These are phyloP conservation scores for Danaus melanippus DNA, from an alignment of 1,140 invertebrate species.

Conservation along the genomic window DNA sequence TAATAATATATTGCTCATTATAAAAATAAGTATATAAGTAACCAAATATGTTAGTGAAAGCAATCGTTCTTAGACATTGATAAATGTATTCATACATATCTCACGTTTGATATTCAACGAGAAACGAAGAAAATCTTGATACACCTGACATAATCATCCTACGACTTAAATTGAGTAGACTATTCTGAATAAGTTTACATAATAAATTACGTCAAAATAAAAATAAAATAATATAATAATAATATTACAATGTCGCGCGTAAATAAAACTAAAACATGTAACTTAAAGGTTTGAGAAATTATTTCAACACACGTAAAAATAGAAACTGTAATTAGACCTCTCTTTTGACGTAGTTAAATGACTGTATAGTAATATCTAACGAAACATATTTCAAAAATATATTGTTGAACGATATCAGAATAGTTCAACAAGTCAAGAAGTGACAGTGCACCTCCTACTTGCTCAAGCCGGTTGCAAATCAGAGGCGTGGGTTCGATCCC, in stretches of 20 bases:
- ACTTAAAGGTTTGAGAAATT: no score
- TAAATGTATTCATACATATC: slow-evolving; percentile 39
- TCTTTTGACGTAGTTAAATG: no score
- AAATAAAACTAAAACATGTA: no score
- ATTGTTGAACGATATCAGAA: slow-evolving; percentile 18
- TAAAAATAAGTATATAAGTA: no score
- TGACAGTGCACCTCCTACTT: slow-evolving; percentile 42
- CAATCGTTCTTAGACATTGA: slow-evolving; percentile 24
- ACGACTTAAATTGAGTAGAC: slow-evolving; percentile 23
- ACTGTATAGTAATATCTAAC: no score
- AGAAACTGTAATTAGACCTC: no score
- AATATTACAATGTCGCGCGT: no score
- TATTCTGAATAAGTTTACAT: slow-evolving; percentile 20
- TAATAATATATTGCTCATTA: no score
- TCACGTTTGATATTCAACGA: slow-evolving; percentile 30
- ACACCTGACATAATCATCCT: slow-evolving; percentile 34
- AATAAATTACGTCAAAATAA: no score
- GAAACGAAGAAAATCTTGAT: slow-evolving; percentile 38
- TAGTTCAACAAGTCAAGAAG: slow-evolving; percentile 21
- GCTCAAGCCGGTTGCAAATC: slow-evolving; percentile 48
- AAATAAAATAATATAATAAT: no score
- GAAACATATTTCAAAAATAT: neutral
- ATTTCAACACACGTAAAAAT: no score
- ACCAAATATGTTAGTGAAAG: slow-evolving; percentile 22
- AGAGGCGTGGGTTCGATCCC: slow-evolving; percentile 56